Base-by-base conservation (phyloP, 2,797 vertebrate genomes). In the Babyrousa celebensis region DNA sequence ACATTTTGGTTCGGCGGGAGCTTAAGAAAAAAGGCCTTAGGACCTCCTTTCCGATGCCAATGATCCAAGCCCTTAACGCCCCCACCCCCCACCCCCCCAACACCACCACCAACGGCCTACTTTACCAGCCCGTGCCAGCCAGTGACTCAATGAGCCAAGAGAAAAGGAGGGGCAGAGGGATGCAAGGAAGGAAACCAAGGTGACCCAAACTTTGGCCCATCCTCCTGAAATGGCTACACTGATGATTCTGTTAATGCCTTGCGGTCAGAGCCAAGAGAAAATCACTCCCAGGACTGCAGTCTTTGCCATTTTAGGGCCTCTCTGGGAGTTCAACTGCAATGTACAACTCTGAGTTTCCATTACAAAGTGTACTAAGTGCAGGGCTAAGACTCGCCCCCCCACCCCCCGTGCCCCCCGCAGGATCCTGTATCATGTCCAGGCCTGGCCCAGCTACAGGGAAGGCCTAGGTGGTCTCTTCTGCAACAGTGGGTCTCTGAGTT, bases 101-200 rank as follows among this genome's bases (percentile, higher is more conserved):
- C 36, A 48, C 43, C 43, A 10, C 43, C 43, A 10, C 43, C 60
- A 95, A 96, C 40, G 91, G 56, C 87, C 92, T 96, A 77, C 48
- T 94, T 94, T 89, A 78, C 32, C 1, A 89, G 79, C 43, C 43
- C 78, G 72, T 43, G 56, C 40, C n/a, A 54, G 58, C 79, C 91
- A 72, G 11, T 80, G 93, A 80, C 94, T 91, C 94, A 82, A 93
- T 95, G 95, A 97, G 84, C 89, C 10, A 12, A 91, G 75, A 77
- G 54, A 85, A 36, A 95, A 75, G 78, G 60, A 52, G 71, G 78
- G 9, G 70, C 25, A 58, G n/a, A 84, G 79, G 91, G 48, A 52
- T 15, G 85, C 68, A 91, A 92, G 97, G 96, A 95, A 89, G 91
- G 87, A 85, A 95, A 71, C 43, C 75, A 63, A 95, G 68, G 89